phyloP scores from a whole-genome alignment of 1,140 invertebrate species.

The Ctenoplectra terminalis region DNA sequence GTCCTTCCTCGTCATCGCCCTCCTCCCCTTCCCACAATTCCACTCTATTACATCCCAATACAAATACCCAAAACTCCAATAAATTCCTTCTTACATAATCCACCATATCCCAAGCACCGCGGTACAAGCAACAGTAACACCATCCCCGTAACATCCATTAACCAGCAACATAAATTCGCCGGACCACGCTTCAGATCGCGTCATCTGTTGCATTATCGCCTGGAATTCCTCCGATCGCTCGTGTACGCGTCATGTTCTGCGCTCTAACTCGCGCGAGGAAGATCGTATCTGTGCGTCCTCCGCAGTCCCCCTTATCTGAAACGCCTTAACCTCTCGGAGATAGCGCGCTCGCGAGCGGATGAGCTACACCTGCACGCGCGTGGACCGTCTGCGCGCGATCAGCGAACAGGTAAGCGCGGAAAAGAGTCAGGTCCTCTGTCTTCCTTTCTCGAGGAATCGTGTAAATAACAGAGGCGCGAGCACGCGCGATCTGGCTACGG shows the following conservation, averaged over 20 bases:
- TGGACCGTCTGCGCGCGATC: no score
- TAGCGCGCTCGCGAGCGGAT: neutral
- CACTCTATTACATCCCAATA: neutral
- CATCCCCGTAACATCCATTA: slow-evolving; percentile 21
- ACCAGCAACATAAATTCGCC: neutral
- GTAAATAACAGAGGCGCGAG: slow-evolving; percentile 5
- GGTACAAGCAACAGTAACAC: neutral
- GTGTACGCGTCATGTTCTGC: slow-evolving; percentile 15
- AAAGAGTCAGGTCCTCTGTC: no score
- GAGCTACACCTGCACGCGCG: neutral
- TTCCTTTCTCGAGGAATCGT: neutral
- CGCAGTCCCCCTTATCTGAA: slow-evolving; percentile 21
- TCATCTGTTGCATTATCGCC: slow-evolving; percentile 15
- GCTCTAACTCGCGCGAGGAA: neutral
- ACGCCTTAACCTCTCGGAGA: neutral
- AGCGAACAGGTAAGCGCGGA: neutral
- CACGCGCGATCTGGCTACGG: neutral
- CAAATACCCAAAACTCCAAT: neutral
- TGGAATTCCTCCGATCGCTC: slow-evolving; percentile 6
- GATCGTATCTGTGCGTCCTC: slow-evolving; percentile 12
- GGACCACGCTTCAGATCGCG: slow-evolving; percentile 20
- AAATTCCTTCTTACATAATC: neutral
- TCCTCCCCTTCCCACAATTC: neutral
- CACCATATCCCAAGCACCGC: neutral
- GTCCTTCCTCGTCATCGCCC: neutral